Base-by-base conservation (phyloP, 2,797 vertebrate genomes). In the Tapirus indicus region DNA sequence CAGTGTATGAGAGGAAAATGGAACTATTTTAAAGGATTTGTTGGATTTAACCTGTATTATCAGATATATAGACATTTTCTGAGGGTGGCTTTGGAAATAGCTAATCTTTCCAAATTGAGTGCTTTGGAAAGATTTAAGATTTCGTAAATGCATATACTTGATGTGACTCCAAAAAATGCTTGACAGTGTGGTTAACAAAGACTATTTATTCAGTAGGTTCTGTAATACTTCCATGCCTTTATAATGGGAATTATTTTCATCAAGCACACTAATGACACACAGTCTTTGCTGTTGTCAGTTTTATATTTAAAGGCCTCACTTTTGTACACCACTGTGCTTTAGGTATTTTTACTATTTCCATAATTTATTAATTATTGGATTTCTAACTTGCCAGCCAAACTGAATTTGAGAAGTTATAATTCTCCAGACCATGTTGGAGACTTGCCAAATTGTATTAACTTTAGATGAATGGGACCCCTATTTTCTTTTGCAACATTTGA, bases 401-500 rank as follows among this genome's bases (percentile, higher is more conserved):
- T 38, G 2, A 82, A 25, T 95, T 92, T 78, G 71, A 92, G 41
- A 84, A 75, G 54, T 95, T 25, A 91, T 41, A 91, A 13, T 62
- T 90, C 82, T 92, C 16, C 9, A 64, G 6, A 58, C 10, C 56
- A 14, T 27, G 35, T 10, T 96, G 78, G 93, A 64, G 72, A 96
- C 54, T 96, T 96, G 4, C 52, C 18, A 93, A 74, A 72, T 77
- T 83, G 47, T 52, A 87, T 88, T 66, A 72, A 25, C 78, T 91
- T 95, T 90, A 77, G 80, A 41, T 41, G 41, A 84, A 56, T 84
- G 35, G 27, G 83, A 14, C 12, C 35, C 38, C 69, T 88, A 16
- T 87, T 83, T 86, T 98, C 74, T 97, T 95, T 97, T 94, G 52
- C 12, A 38, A 69, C 2, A 20, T 94, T 91, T 95, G 82, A 89